phyloP scores from a whole-genome alignment of 2,888 invertebrate genomes.

The Anthrax anthrax region DNA sequence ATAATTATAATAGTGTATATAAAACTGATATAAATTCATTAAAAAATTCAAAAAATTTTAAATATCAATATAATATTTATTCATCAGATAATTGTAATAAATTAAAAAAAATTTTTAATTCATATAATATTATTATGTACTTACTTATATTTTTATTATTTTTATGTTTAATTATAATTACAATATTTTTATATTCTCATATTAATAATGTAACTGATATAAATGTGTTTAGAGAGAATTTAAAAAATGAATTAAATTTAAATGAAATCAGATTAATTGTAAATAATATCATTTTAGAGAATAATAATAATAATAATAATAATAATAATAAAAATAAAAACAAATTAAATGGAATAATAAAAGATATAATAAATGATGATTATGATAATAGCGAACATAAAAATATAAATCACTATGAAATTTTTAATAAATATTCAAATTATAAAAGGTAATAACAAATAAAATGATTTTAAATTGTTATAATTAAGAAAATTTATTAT shows the following conservation, averaged over 20 bases:
- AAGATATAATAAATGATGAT: neutral
- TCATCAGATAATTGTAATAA: too few species aligned
- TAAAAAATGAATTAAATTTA: constrained; percentile 7
- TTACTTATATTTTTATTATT: constrained; percentile 24
- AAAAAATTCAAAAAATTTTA: too few species aligned
- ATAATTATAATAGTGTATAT: too few species aligned
- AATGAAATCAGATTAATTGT: constrained; percentile 8
- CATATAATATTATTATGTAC: too few species aligned
- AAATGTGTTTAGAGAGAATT: constrained; percentile 8
- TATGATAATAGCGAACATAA: neutral
- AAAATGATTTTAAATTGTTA: too few species aligned
- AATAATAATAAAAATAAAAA: neutral
- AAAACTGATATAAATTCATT: too few species aligned
- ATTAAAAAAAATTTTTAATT: too few species aligned
- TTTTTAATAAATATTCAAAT: neutral
- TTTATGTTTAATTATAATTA: constrained; percentile 22
- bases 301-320: neutral
- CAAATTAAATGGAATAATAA: too few species aligned
- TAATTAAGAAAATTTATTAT: too few species aligned
- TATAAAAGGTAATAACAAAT: neutral
- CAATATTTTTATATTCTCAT: constrained; percentile 25
- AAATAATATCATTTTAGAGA: constrained; percentile 6
- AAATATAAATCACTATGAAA: neutral
- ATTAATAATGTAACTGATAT: constrained; percentile 12
- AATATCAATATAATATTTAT: too few species aligned